Conservation (phyloP, 30 jellyfish, hydroid and myxozoan genomes). For the Euphysa ruthae region DNA sequence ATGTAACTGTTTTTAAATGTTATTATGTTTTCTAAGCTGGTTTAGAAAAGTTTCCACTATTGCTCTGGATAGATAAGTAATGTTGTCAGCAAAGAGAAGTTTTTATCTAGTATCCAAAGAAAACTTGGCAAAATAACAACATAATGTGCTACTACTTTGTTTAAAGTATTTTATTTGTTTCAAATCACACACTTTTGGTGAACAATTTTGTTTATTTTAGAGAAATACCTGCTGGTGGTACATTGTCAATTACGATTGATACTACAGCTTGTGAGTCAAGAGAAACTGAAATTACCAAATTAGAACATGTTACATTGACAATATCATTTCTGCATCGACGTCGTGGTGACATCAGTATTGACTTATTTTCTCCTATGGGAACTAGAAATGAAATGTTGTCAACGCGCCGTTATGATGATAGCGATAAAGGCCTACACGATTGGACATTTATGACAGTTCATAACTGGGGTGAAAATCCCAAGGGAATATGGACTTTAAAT, state of each 20-base stretch:
- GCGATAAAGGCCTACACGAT: slow-evolving; percentile 97
- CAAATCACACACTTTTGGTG: too few relatives aligned
- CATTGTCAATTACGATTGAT: slow-evolving; percentile 85
- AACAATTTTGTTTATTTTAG: too few relatives aligned
- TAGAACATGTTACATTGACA: slow-evolving; percentile 93
- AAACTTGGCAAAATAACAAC: too few relatives aligned
- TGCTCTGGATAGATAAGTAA: too few relatives aligned
- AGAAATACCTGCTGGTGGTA: slow-evolving; percentile 97
- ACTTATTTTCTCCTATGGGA: slow-evolving; percentile 96
- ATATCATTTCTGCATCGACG: slow-evolving; percentile 97
- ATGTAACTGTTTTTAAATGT: too few relatives aligned
- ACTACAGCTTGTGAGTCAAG: slow-evolving; percentile 94
- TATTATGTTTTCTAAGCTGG: too few relatives aligned
- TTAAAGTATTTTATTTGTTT: too few relatives aligned
- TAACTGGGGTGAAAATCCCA: slow-evolving; percentile 98
- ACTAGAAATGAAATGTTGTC: slow-evolving; percentile 92
- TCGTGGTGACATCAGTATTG: slow-evolving; percentile 99
- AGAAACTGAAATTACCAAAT: slow-evolving; percentile 78
- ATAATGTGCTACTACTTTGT: too few relatives aligned
- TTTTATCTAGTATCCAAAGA: too few relatives aligned
- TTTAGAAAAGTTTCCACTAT: too few relatives aligned
- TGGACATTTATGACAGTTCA: slow-evolving; percentile 99
- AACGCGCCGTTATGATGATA: slow-evolving; percentile 96
- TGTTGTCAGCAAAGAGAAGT: too few relatives aligned
- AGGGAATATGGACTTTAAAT: slow-evolving; percentile 97